phyloP scores from a whole-genome alignment of 1,140 invertebrate species.

The Heliconius nattereri region DNA sequence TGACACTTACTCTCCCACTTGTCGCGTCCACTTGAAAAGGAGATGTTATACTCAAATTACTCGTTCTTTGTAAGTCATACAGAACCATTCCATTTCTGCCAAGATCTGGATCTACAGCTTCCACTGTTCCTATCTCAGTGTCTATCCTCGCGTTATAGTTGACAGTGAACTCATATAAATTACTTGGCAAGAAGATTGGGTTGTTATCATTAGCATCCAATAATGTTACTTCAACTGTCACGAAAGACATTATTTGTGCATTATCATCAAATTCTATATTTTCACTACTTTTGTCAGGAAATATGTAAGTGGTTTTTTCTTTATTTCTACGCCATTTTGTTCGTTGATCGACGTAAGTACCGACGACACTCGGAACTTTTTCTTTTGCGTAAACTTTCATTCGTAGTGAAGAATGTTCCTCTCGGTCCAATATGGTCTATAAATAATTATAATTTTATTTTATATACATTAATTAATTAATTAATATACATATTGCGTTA shows the following conservation, averaged over 20 bases:
- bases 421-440: constrained; percentile 89
- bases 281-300: constrained; percentile 74
- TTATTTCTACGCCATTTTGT: constrained; percentile 66
- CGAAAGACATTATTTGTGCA: constrained; percentile 82
- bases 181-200: constrained; percentile 90
- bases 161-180: constrained; percentile 89
- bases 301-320: constrained; percentile 77
- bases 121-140: constrained; percentile 87
- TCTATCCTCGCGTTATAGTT: constrained; percentile 85
- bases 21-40: constrained; percentile 87
- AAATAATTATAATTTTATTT: constrained; percentile 41
- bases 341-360: constrained; percentile 66
- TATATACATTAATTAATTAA: too few species aligned
- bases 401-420: constrained; percentile 85
- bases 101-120: constrained; percentile 90
- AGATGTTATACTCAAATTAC: constrained; percentile 84
- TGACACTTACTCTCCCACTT: constrained; percentile 87
- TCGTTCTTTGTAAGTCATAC: constrained; percentile 88
- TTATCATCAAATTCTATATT: constrained; percentile 71
- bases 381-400: constrained; percentile 90
- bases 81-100: constrained; percentile 89
- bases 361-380: constrained; percentile 84
- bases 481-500: too few species aligned
- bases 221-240: constrained; percentile 89
- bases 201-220: constrained; percentile 94